Conservation (phyloP, 2,113 vertebrate species). For the Gymnorhina tibicen region DNA sequence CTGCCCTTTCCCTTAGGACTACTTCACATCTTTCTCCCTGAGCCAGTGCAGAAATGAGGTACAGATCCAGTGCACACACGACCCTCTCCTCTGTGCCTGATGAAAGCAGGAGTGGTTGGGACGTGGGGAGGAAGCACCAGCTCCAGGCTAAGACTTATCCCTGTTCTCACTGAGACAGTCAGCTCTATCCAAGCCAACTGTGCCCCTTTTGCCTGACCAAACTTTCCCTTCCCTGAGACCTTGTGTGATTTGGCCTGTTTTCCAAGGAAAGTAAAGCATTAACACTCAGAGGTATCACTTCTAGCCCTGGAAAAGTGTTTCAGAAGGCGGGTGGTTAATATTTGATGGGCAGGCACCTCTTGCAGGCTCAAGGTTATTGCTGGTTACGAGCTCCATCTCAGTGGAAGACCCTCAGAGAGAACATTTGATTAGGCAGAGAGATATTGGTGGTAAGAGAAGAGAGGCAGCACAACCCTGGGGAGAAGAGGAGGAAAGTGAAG, state of each 20-base stretch:
- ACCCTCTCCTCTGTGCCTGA: not conserved
- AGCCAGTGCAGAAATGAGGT: not conserved
- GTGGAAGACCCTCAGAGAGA: not conserved
- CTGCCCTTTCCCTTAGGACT: not conserved
- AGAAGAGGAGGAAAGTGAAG: not conserved
- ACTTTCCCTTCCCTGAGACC: not conserved
- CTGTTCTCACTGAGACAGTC: not conserved
- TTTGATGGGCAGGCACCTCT: not conserved
- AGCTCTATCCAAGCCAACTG: not conserved
- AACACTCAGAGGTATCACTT: not conserved
- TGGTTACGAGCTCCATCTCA: not conserved
- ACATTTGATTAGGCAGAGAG: not conserved
- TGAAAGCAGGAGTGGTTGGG: not conserved
- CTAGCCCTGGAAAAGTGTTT: not conserved
- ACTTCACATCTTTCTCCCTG: not conserved
- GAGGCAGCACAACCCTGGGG: not conserved
- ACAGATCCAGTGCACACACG: not conserved
- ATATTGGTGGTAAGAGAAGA: not conserved
- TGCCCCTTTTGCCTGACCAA: not conserved
- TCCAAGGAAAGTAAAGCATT: not conserved
- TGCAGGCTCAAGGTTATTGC: not conserved
- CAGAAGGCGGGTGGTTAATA: not conserved
- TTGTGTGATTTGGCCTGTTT: not conserved
- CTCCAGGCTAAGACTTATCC: not conserved
- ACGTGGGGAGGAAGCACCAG: not conserved